Evolutionary conservation across 2,888 invertebrate species (phyloP), one percentile per base, ranked within the genome.

Genomic region (Merodon equestris): DNA sequence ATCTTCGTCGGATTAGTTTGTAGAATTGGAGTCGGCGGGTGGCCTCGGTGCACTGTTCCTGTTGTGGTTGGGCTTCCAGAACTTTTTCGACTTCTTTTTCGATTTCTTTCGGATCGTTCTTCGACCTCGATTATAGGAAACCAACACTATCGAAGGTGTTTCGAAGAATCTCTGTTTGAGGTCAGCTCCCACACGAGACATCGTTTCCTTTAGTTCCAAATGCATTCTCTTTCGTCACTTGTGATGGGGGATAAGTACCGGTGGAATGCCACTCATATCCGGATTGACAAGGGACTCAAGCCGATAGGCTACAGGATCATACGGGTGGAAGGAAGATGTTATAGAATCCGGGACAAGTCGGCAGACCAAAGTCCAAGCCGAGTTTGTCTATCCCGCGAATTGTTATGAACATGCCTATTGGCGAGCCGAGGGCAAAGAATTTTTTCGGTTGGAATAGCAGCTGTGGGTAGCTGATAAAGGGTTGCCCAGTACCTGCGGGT

Each of bases 201-300:
- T 94, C 0, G 97, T 97, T 87, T 98, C 98, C 86, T 95, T 96
- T 47, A 98, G 88, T 90, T 98, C 98, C 53, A 88, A 91, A 90
- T 99, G 98, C 94, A 99, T 96, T 77, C 98, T 90, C 87, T 99
- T 98, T 72, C 98, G 91, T 10, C 98, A 98, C 88, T 98, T 98
- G 86, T 99, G 98, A 89, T 99, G 98, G 0, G 98, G 97, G 83
- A 99, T 96, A 27, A 97, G 89, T 48, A 94, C 94, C 0, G 98
- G 97, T 70, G 95, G 94, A 42, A 94, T 90, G n/a, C 92, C 91
- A 13, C 92, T 91, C 81, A 96, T 90, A n/a, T 92, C 91, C 0
- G 94, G 91, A 87, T 95, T 94, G 50, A 99, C 93, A 5, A 99
- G 90, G 0, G 98, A 95, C 88, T 99, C 98, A 67, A 98, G 92